A percentile compares a stretch with the other conserved stretches of the same genome.
phyloP scores from a whole-genome alignment of 2,113 vertebrate genomes.

The Erythrolamprus reginae region DNA sequence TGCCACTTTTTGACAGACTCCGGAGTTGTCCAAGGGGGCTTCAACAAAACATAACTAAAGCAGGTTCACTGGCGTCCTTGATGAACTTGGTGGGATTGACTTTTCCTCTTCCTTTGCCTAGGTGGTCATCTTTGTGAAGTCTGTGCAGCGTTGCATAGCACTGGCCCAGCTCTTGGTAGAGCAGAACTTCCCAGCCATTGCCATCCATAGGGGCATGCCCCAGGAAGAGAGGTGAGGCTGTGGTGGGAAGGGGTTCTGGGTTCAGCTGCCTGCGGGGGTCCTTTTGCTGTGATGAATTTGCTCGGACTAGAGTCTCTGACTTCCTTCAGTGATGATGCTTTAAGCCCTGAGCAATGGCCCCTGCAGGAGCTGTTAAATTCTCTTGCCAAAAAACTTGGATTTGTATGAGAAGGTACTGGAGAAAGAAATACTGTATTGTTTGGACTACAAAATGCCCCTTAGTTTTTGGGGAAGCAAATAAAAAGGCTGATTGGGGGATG shows the following conservation, averaged over 20 bases:
- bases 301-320: conserved; percentile 34
- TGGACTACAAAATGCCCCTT: no score
- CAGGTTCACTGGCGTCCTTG: not conserved
- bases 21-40: not conserved
- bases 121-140: conserved; percentile 84
- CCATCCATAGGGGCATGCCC: conserved; percentile 79
- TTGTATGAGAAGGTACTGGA: not conserved
- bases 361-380: not conserved
- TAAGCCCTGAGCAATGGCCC: conserved; percentile 17
- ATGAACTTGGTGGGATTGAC: not conserved
- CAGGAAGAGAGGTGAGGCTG: conserved; percentile 75
- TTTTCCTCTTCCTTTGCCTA: conserved; percentile 19
- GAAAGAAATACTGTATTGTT: not conserved
- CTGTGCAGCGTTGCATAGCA: conserved; percentile 78
- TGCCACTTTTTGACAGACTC: not conserved
- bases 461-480: no score
- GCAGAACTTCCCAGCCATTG: conserved; percentile 82
- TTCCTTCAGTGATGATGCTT: not conserved
- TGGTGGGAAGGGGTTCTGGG: rapidly evolving
- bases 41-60: not conserved
- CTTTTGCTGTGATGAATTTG: conserved; percentile 20
- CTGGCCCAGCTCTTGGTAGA: conserved; percentile 80
- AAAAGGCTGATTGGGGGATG: no score
- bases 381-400: not conserved
- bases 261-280: not conserved